These are phyloP conservation scores for Oscarella lobularis DNA, from an alignment of 37 sponge, comb jelly and placozoan species.

Conservation along the genomic window DNA sequence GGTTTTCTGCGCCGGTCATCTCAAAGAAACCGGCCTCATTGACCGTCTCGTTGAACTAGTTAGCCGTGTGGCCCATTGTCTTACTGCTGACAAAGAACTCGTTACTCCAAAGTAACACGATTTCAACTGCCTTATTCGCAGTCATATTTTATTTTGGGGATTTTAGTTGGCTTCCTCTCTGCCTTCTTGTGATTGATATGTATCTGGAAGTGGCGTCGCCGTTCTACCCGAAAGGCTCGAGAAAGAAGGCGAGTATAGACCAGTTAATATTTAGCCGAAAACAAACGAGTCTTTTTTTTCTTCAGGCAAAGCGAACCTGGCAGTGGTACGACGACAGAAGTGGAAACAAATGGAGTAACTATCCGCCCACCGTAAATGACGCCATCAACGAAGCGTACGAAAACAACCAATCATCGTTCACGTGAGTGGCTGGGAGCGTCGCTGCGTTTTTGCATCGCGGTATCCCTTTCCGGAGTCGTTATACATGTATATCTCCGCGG, in stretches of 20 bases:
- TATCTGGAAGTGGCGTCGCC: slow-evolving; percentile 40
- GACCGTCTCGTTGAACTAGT: background rate
- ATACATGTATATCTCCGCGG: no score
- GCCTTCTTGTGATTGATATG: slow-evolving; percentile 48
- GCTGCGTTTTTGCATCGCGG: no score
- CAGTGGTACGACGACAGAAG: slow-evolving; percentile 67
- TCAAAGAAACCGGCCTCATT: background rate
- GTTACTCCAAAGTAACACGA: background rate
- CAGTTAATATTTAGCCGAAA: background rate
- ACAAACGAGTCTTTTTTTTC: background rate
- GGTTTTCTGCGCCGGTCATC: background rate
- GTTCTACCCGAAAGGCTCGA: background rate
- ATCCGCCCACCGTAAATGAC: slow-evolving; percentile 24
- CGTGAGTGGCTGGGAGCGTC: no score
- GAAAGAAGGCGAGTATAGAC: background rate
- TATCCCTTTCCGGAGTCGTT: no score
- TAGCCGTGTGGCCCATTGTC: background rate
- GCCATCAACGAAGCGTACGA: slow-evolving; percentile 26
- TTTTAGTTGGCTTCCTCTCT: slow-evolving; percentile 48
- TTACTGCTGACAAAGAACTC: background rate
- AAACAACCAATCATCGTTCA: no score
- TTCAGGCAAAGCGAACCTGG: slow-evolving; percentile 33
- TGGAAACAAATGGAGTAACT: slow-evolving; percentile 45
- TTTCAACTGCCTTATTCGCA: background rate
- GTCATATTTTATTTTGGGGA: background rate